phyloP scores from a whole-genome alignment of 2,888 invertebrate species.

The Subacronicta megacephala region DNA sequence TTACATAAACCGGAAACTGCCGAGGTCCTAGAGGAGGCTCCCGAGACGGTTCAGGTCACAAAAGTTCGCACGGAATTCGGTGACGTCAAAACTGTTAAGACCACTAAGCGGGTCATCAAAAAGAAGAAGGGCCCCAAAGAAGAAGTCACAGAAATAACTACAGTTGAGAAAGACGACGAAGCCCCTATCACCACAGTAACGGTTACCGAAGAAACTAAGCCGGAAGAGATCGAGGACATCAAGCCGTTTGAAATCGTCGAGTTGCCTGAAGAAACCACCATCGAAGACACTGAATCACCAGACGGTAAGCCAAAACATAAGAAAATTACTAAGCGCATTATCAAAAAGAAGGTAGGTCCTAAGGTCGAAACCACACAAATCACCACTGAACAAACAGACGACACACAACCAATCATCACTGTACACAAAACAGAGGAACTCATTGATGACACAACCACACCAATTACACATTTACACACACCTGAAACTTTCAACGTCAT shows the following conservation, averaged over 20 bases:
- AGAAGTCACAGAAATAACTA: slow-evolving; percentile 81
- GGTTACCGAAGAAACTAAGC: slow-evolving; percentile 7
- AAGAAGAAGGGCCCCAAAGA: slow-evolving; percentile 77
- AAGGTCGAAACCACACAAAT: slow-evolving; percentile 57
- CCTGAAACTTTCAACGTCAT: slow-evolving; percentile 6
- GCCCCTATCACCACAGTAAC: slow-evolving; percentile 9
- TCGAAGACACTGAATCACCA: slow-evolving; percentile 9
- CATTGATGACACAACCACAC: slow-evolving; percentile 65
- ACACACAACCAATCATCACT: slow-evolving; percentile 15
- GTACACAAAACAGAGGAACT: slow-evolving; percentile 43
- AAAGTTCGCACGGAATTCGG: slow-evolving; percentile 68
- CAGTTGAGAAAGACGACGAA: slow-evolving; percentile 61
- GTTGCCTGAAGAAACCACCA: slow-evolving; percentile 21
- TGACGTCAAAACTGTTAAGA: slow-evolving; percentile 67
- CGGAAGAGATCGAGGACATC: neutral
- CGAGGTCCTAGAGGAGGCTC: slow-evolving; percentile 58
- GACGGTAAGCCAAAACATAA: slow-evolving; percentile 27
- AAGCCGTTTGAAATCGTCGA: slow-evolving; percentile 10
- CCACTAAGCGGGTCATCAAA: slow-evolving; percentile 80
- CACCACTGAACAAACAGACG: slow-evolving; percentile 29
- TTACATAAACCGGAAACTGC: slow-evolving; percentile 47
- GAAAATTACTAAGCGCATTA: slow-evolving; percentile 62
- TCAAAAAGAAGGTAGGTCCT: slow-evolving; percentile 77
- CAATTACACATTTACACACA: slow-evolving; percentile 46
- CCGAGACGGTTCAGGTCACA: slow-evolving; percentile 26